Conservation (phyloP, 2,113 vertebrate species). For the Diphyllodes magnificus region DNA sequence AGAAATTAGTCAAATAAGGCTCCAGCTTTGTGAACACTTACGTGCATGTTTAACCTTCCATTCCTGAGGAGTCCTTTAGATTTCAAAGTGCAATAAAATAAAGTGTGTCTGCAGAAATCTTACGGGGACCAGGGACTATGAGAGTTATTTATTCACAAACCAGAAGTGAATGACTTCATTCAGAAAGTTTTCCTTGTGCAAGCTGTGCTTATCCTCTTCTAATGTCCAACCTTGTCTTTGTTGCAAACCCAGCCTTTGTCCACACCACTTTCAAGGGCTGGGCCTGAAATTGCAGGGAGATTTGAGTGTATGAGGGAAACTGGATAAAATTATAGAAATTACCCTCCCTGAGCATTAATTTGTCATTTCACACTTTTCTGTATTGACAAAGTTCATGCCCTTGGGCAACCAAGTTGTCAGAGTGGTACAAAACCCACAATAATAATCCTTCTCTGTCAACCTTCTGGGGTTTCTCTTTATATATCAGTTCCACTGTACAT, state of each 20-base stretch:
- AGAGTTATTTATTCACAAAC: not conserved
- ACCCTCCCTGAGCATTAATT: not conserved
- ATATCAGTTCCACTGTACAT: not conserved
- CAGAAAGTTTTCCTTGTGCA: not conserved
- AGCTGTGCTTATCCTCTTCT: not conserved
- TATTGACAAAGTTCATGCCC: not conserved
- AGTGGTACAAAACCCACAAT: not conserved
- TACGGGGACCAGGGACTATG: not conserved
- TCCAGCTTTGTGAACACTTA: not conserved
- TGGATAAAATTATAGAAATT: not conserved
- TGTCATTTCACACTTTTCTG: not conserved
- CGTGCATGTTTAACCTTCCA: not conserved
- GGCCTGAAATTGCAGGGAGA: not conserved
- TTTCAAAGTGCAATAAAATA: slow-evolving; percentile 14
- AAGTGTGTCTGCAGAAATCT: not conserved
- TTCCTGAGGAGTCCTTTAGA: slow-evolving; percentile 13
- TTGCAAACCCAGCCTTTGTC: not conserved
- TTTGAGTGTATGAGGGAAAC: not conserved
- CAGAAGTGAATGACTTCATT: not conserved
- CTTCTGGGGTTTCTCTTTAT: not conserved
- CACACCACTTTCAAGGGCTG: not conserved
- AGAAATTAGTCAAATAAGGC: slow-evolving; percentile 41
- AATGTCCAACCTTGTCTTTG: not conserved
- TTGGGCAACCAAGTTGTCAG: not conserved
- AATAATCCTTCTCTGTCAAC: not conserved